Base-by-base conservation (phyloP, 2,888 invertebrate genomes). In the Plagodis pulveraria region DNA sequence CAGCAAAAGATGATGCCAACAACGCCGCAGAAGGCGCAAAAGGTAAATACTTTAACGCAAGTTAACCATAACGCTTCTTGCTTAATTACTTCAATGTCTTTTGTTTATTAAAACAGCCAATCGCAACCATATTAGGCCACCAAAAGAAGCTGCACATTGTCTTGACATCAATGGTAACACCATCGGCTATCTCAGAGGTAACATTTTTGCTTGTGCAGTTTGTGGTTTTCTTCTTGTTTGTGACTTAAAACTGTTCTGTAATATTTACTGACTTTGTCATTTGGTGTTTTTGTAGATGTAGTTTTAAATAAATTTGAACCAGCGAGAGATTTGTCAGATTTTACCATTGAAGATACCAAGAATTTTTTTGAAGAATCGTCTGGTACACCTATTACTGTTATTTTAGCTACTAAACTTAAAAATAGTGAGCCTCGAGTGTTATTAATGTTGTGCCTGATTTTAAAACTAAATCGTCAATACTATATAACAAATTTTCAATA, bases 261-360 rank as follows among this genome's bases (percentile, higher is more conserved):
- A 48, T 11, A 50, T 56, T 12, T 42, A 44, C 35, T 52, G 43
- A 35, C 34, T 50, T 36, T 46, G 46, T 43, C 51, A 43, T 57
- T 22, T 65, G 45, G 49, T 59, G 44, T 58, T 48, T 73, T 79
- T 78, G 8, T 83, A 81, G 82, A 75, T 74, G 50, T 70, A 54
- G 58, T 78, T 54, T 67, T 74, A 64, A 72, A 56, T 59, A 78
- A 70, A 52, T 52, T 75, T 47, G 22, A 22, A 22, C 4, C 22
- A 22, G 22, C 22, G 22, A 76, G 74, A 66, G 67, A 69, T 47
- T 63, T 74, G 33, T 60, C 70, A 35, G 63, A 66, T 55, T 65
- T 68, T 9, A 50, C 70, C 36, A 22, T 66, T 11, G 73, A 67
- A 53, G 67, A 60, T 34, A 68, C 59, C 51, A 71, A 74, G 69